These are phyloP conservation scores for Macrophya alboannulata DNA, from an alignment of 2,888 invertebrate genomes.

Conservation along the genomic window DNA sequence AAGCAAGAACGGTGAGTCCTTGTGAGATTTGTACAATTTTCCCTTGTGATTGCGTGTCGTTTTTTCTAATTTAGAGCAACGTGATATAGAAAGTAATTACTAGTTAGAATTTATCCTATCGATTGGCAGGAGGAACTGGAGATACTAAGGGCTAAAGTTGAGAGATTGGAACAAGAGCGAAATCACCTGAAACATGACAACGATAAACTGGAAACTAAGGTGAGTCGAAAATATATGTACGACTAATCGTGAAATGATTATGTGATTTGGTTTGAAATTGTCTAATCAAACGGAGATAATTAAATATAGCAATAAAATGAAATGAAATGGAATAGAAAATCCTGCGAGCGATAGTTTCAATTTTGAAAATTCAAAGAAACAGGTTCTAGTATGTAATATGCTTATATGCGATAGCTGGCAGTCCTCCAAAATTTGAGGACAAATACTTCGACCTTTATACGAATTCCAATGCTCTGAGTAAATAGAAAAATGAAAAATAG, in stretches of 20 bases:
- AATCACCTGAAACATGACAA: conserved; percentile 93
- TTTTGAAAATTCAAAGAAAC: neutral
- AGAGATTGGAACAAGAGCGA: conserved; percentile 93
- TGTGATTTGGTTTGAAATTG: neutral
- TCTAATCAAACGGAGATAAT: neutral
- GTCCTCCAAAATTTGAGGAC: conserved; percentile 17
- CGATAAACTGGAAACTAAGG: conserved; percentile 95
- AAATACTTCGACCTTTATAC: neutral
- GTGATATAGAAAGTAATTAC: conserved; percentile 2
- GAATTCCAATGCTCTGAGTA: conserved; percentile 27
- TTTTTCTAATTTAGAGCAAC: neutral
- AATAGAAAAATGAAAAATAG: conserved; percentile 11
- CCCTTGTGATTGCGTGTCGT: conserved; percentile 34
- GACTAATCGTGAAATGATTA: conserved; percentile 6
- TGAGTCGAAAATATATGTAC: conserved; percentile 80
- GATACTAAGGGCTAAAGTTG: conserved; percentile 89
- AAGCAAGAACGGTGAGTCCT: conserved; percentile 89
- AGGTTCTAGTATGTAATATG: neutral
- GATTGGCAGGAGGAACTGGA: conserved; percentile 91
- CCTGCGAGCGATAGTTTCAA: neutral
- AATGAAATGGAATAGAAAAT: neutral
- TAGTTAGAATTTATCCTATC: neutral
- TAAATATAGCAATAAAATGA: too few species aligned
- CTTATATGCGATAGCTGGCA: neutral
- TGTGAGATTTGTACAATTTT: conserved; percentile 3